Conservation (phyloP, 2,797 vertebrate genomes). For the Enteromius anoplus region DNA sequence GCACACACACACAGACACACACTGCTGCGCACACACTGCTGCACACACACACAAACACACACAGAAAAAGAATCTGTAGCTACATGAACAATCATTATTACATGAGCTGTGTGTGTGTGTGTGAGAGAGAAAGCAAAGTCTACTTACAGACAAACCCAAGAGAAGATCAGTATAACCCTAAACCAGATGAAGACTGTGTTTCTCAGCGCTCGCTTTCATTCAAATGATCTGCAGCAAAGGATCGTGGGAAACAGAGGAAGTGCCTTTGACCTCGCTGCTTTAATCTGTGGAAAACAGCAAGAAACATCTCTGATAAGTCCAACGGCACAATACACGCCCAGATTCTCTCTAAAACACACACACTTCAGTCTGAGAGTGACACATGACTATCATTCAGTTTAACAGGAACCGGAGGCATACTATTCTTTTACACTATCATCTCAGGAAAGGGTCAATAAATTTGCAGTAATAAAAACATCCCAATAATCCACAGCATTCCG, state of each 20-base stretch:
- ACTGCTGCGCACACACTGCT: too few species aligned
- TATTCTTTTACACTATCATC: neutral
- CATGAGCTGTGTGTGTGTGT: neutral
- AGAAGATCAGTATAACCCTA: neutral
- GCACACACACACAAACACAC: too few species aligned
- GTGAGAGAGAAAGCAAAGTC: neutral
- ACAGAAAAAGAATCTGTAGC: neutral
- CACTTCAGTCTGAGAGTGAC: neutral
- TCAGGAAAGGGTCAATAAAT: neutral
- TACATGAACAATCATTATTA: neutral
- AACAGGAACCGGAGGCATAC: neutral
- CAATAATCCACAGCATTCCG: neutral
- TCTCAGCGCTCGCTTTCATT: neutral
- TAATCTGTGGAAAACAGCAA: constrained; percentile 2
- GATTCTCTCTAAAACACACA: neutral
- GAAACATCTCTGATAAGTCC: neutral
- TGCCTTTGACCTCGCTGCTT: neutral
- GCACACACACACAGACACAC: too few species aligned
- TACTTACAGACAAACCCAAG: constrained; percentile 6
- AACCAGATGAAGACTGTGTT: neutral
- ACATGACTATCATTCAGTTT: too few species aligned
- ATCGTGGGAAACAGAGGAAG: neutral
- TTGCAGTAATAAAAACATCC: neutral
- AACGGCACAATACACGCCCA: neutral
- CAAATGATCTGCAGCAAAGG: neutral